Conservation (phyloP, 2,113 vertebrate species). For the Furnarius figulus region DNA sequence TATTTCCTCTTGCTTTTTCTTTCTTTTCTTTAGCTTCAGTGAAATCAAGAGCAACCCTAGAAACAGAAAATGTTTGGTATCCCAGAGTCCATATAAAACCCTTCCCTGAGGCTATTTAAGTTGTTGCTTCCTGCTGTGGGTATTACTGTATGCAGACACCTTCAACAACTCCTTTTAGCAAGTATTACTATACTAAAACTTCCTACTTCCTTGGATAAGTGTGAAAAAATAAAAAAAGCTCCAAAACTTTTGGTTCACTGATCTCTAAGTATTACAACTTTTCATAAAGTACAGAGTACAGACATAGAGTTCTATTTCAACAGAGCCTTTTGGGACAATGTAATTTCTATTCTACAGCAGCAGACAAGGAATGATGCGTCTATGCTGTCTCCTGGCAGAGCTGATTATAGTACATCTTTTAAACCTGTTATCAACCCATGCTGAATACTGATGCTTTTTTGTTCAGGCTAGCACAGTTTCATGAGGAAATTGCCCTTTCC, state of each 20-base stretch:
- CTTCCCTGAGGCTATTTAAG: not conserved
- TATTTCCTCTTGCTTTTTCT: not conserved
- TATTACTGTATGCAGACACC: not conserved
- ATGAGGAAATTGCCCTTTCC: not conserved
- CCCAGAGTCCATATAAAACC: not conserved
- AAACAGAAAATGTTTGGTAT: not conserved
- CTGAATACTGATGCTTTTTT: slow-evolving; percentile 8
- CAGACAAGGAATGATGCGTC: not conserved
- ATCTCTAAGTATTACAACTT: not conserved
- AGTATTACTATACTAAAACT: not conserved
- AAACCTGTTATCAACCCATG: not conserved
- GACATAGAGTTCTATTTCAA: not conserved
- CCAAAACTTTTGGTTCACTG: not conserved
- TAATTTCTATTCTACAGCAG: slow-evolving; percentile 5
- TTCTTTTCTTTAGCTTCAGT: not conserved
- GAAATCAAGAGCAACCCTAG: not conserved
- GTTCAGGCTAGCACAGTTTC: not conserved
- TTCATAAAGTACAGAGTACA: not conserved
- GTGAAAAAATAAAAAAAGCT: not conserved
- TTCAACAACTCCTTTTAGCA: not conserved
- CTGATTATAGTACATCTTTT: not conserved
- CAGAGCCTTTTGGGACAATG: not conserved
- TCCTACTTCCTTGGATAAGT: not conserved
- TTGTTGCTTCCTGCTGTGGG: not conserved
- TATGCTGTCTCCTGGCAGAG: not conserved